Evolutionary conservation across 2,113 vertebrate species (phyloP), one percentile per base, ranked within the genome.

Genomic region (Thryonomys swinderianus): DNA sequence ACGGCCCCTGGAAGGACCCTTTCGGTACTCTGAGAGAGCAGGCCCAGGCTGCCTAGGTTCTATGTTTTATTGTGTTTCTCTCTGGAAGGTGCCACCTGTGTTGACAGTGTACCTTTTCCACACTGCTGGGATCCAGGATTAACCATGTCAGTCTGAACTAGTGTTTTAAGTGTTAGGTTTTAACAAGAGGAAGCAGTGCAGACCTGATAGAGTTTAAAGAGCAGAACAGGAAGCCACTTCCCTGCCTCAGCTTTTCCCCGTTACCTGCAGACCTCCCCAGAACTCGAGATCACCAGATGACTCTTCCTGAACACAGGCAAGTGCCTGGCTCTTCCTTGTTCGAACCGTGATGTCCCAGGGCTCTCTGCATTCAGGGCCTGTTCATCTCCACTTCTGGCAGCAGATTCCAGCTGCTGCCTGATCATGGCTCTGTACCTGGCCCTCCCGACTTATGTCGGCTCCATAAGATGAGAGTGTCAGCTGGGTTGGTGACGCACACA

Each of bases 311-410:
- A 16, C 7, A 61, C 16, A 30, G 53, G 23, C 81, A 37, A 32
- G 48, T 20, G 8, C 16, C 3, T 5, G 9, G 2, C 30, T 30
- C 40, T n/a, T 74, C 17, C 18, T 74, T 42, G 2, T 37, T 32
- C 14, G 3, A 7, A 9, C 42, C n/a, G 1, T 59, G 1, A 4
- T 13, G 25, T 8, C 7, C 42, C 42, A n/a, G n/a, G 34, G 12
- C 59, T 55, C 45, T 11, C 21, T 71, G 53, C 34, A 20, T 8
- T 34, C 5, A 53, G 18, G 48, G 10, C 17, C 27, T 16, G 21
- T 30, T 27, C 0, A 0, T 16, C 16, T 2, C 20, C n/a, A 32
- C 40, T 45, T 61, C 69, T 1, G 5, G 40, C n/a, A 30, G 14
- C 32, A 21, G 37, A 45, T 7, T 0, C 51, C 7, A 10, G 14